Evolutionary conservation across 2,113 vertebrate genomes (phyloP), one percentile per base, ranked within the genome.

Genomic region (human): DNA sequence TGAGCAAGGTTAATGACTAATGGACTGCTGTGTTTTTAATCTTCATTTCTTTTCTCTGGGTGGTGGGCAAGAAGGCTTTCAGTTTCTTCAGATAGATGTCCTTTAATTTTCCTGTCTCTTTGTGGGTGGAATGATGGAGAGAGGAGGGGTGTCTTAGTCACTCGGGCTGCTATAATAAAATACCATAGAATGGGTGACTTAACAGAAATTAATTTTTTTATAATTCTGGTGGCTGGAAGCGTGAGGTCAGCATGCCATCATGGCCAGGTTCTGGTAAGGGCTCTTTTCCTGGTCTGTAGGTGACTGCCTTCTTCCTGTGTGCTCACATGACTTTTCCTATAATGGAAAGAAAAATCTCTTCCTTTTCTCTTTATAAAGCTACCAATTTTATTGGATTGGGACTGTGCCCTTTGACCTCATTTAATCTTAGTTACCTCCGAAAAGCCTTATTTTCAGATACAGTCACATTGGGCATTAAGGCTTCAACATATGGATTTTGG

Each of bases 1-100:
- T 35, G 90, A 84, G 64, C 90, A 84, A 90, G 83, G 57, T 88
- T 81, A 66, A 20, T 95, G 90, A 97, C 76, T 92, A 38, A 90
- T 90, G 94, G 90, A 88, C 45, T 45, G 64, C 27, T 23, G 7
- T 55, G 32, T 73, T 84, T 85, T 81, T 72, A 30, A 48, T 43
- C 25, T 81, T 76, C 52, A 32, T 76, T 87, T 95, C 25, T 94
- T 90, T 93, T 38, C 72, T 89, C 75, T 93, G 85, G 25, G 35
- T 90, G 8, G 23, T 79, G 43, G 52, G 30, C 61, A 78, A 84
- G 50, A 96, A 80, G 43, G 38, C 38, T 95, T 96, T 92, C n/a
- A 32, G 13, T 90, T 96, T 93, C 89, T 94, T 91, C 13, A 59
- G 38, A 89, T 79, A 76, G 76, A 92, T 16, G 22, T 52, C 45